Conservation (phyloP, 2,113 vertebrate species). For the Vulpes ferrilata region DNA sequence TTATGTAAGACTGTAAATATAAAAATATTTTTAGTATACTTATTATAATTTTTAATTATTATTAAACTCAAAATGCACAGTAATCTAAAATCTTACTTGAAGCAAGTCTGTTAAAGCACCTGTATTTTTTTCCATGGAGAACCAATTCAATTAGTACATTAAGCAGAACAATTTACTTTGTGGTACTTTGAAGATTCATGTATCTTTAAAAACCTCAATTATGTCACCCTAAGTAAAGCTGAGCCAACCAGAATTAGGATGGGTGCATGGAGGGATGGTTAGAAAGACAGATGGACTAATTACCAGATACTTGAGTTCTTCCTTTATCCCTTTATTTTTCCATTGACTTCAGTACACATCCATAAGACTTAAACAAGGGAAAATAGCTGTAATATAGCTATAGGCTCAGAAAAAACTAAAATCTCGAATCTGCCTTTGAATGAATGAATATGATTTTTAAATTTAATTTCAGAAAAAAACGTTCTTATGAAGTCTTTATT, state of each 20-base stretch:
- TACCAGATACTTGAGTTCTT: neutral
- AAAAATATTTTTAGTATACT: constrained; percentile 48
- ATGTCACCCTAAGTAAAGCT: constrained; percentile 18
- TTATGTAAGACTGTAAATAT: constrained; percentile 43
- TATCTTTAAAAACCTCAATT: constrained; percentile 36
- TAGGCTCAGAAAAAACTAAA: constrained; percentile 17
- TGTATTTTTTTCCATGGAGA: constrained; percentile 29
- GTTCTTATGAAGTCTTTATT: constrained; percentile 30
- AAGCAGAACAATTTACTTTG: constrained; percentile 55
- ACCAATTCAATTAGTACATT: neutral
- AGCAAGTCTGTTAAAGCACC: constrained; percentile 39
- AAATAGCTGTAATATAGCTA: neutral
- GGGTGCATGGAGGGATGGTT: neutral
- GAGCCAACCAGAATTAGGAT: neutral
- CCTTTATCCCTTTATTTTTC: constrained; percentile 14
- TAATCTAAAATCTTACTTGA: constrained; percentile 46
- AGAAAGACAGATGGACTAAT: neutral
- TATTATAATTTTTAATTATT: constrained; percentile 34
- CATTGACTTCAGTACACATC: constrained; percentile 25
- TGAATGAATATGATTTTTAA: neutral
- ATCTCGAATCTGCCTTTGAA: constrained; percentile 3
- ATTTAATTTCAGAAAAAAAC: constrained; percentile 54
- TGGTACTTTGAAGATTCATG: constrained; percentile 27
- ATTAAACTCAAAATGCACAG: constrained; percentile 33
- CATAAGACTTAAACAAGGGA: neutral